Percentiles rank a stretch among this genome's conserved stretches.
phyloP scores from a whole-genome alignment of 1,140 invertebrate genomes.

The Mycetomoellerius zeteki region DNA sequence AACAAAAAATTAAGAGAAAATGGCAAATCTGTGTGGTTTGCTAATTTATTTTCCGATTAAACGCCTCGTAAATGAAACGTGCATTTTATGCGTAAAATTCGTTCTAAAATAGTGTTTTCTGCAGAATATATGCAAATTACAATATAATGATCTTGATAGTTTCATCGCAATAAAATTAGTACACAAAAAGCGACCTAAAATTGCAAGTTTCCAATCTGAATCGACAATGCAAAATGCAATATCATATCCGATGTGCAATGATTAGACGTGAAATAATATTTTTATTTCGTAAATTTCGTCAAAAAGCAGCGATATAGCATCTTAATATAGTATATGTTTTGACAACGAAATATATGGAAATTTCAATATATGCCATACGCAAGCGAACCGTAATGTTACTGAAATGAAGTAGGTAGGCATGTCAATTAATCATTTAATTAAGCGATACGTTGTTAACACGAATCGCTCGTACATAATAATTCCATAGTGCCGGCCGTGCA shows the following conservation, averaged over 20 bases:
- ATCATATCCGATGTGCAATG: background rate
- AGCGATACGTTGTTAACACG: conserved; percentile 22
- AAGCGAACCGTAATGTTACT: conserved; percentile 11
- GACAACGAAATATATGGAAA: conserved; percentile 6
- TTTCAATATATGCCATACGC: conserved; percentile 49
- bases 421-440: conserved; percentile 45
- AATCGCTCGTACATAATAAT: conserved; percentile 26
- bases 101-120: background rate
- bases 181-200: background rate
- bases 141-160: background rate
- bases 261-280: conserved; percentile 6
- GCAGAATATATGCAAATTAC: conserved; percentile 11
- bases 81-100: conserved; percentile 5
- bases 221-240: background rate
- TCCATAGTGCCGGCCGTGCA: conserved; percentile 60
- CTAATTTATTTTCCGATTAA: conserved; percentile 24
- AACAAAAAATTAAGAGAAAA: background rate
- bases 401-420: conserved; percentile 33
- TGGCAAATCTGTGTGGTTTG: background rate
- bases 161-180: background rate
- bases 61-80: background rate
- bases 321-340: background rate
- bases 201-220: background rate
- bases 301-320: background rate
- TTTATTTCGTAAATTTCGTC: background rate